Evolutionary conservation across 2,113 vertebrate species (phyloP).

Genomic region (Caranx melampygus): DNA sequence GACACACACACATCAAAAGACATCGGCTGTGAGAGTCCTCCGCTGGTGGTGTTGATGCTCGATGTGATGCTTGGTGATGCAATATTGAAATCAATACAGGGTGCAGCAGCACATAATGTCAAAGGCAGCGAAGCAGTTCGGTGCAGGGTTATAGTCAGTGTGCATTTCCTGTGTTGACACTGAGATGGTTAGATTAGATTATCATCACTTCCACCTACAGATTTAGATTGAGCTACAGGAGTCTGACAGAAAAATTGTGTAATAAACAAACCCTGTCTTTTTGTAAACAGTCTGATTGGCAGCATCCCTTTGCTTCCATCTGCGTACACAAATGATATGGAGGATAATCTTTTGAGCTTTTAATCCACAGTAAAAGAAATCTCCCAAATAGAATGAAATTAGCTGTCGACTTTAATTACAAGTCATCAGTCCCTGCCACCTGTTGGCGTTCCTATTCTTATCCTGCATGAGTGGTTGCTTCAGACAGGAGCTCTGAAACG

Average conservation of each 20-base stretch:
- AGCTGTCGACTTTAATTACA: constrained; percentile 52
- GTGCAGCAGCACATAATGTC: constrained; percentile 34
- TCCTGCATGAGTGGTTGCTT: not conserved
- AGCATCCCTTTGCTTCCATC: constrained; percentile 29
- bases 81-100: constrained; percentile 33
- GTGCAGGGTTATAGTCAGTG: not conserved
- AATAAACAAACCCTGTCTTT: constrained; percentile 9
- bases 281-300: constrained; percentile 18
- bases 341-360: constrained; percentile 55
- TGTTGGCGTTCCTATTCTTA: constrained; percentile 61
- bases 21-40: constrained; percentile 82
- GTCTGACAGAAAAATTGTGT: not conserved
- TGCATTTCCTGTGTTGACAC: constrained; percentile 24
- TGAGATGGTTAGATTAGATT: constrained; percentile 21
- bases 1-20: constrained; percentile 77
- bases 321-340: constrained; percentile 43
- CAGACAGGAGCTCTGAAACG: not conserved
- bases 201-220: constrained; percentile 36
- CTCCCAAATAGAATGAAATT: constrained; percentile 47
- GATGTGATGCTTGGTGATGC: not conserved
- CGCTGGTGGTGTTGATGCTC: constrained; percentile 81
- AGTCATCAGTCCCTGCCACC: constrained; percentile 48
- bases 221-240: not conserved
- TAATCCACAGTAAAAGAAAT: constrained; percentile 39
- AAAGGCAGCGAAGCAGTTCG: not conserved